Percentiles rank a stretch among this genome's conserved stretches.
These are phyloP conservation scores for Riparia riparia DNA, from an alignment of 2,113 vertebrate genomes.

Conservation along the genomic window DNA sequence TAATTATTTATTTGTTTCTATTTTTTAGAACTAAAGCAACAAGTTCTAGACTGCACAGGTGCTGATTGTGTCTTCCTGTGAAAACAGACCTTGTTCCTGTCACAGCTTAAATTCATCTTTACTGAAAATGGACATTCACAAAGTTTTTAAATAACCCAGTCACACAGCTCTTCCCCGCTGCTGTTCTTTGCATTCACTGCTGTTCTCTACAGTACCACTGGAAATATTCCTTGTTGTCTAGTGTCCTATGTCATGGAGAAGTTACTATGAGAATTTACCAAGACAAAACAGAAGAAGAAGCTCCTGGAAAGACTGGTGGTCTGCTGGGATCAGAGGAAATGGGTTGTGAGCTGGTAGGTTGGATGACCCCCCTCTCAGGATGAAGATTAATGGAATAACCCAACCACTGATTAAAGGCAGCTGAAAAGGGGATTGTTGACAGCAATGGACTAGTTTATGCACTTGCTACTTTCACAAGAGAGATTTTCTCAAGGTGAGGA, in stretches of 20 bases:
- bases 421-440: neutral
- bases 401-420: neutral
- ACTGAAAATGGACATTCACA: neutral
- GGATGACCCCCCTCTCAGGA: neutral
- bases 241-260: neutral
- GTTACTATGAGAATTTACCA: neutral
- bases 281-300: constrained; percentile 30
- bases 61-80: neutral
- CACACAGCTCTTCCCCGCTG: neutral
- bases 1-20: neutral
- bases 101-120: neutral
- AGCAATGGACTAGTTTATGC: neutral
- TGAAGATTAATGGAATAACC: constrained; percentile 15
- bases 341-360: neutral
- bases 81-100: neutral
- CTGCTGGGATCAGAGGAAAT: neutral
- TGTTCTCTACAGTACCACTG: neutral
- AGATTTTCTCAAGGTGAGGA: neutral
- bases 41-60: neutral
- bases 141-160: neutral
- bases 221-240: neutral
- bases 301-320: neutral
- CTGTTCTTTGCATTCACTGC: neutral
- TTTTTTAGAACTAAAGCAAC: neutral
- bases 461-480: neutral